A percentile compares a stretch with the other conserved stretches of the same genome.
Evolutionary conservation across 2,113 vertebrate species (phyloP).

Genomic region (Dendropsophus ebraccatus): DNA sequence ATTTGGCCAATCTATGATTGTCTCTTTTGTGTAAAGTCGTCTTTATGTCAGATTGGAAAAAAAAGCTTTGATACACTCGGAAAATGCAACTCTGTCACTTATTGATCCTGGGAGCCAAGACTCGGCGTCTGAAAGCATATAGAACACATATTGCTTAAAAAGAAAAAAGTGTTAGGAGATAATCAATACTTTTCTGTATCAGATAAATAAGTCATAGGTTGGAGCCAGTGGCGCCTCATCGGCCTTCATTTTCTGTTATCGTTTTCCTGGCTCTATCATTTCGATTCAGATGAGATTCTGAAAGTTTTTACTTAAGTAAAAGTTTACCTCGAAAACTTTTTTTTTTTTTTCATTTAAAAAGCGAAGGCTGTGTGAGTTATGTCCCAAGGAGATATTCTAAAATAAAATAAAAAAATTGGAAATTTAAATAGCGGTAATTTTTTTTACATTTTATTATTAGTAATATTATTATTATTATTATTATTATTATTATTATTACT

Average conservation of each 20-base stretch:
- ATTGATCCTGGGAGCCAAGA: conserved; percentile 55
- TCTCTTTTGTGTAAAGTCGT: conserved; percentile 53
- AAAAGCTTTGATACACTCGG: conserved; percentile 55
- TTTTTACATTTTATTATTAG: too few species aligned
- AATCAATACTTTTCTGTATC: conserved; percentile 58
- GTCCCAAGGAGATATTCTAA: too few species aligned
- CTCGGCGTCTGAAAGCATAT: conserved; percentile 58
- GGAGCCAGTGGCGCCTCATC: conserved; percentile 51
- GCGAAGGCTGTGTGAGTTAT: too few species aligned
- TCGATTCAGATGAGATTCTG: neutral
- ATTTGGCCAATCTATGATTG: conserved; percentile 53
- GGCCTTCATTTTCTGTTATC: conserved; percentile 14
- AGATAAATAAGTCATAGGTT: conserved; percentile 59
- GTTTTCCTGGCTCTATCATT: conserved; percentile 8
- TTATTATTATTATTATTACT: too few species aligned
- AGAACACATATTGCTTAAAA: conserved; percentile 58
- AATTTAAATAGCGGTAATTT: too few species aligned
- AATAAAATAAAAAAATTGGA: too few species aligned
- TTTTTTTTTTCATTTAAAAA: too few species aligned
- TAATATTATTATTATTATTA: too few species aligned
- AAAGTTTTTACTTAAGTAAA: neutral
- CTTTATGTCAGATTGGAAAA: conserved; percentile 42
- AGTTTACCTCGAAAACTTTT: too few species aligned
- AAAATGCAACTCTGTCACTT: conserved; percentile 56
- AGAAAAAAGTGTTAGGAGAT: conserved; percentile 57